Evolutionary conservation across 2,113 vertebrate species (phyloP), one percentile per base, ranked within the genome.

Genomic region (Heterotilapia buettikoferi): DNA sequence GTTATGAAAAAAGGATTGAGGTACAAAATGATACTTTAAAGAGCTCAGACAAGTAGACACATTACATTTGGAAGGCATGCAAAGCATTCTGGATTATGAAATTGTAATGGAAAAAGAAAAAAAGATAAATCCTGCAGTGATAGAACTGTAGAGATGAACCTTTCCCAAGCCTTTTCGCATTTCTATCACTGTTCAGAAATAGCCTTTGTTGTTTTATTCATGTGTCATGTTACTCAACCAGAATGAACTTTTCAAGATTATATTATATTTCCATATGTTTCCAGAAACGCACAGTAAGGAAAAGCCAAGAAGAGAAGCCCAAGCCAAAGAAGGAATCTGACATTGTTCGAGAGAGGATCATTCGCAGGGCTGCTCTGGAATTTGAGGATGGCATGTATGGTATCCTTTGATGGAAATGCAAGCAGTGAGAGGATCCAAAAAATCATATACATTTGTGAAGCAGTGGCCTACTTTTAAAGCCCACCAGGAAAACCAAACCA

Each of bases 311-410:
- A 2, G 92, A 91, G 43, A 96, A 97, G 79, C 90, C 94, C 45
- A 98, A 97, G 90, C 95, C 97, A 12, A 97, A 96, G 88, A 97
- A 97, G 82, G 93, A 96, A 38, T 97, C 97, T 1, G 98, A 98
- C 73, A 96, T 98, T 2, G 95, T 98, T 63, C 97, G 98, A 76
- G 99, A 99, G 88, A 96, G 98, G 76, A 99, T 99, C 94, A 99
- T 99, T 91, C 97, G 97, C 53, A 93, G 98, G 29, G 99, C 99
- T 3, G 99, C 98, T 43, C 97, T 99, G 38, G 98, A 99, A 93
- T 99, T 99, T 93, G 96, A 98, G 66, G 97, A 99, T n/a, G 98
- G 98, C 91, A 99, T 99, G 99, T 99, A 98, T 81, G 99, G 98
- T 99, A 99, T 99, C 98, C 97, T 99, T 97, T 21, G 21, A 73